phyloP scores from a whole-genome alignment of 92 coral and sea anemone genomes.

The Montipora capitata region DNA sequence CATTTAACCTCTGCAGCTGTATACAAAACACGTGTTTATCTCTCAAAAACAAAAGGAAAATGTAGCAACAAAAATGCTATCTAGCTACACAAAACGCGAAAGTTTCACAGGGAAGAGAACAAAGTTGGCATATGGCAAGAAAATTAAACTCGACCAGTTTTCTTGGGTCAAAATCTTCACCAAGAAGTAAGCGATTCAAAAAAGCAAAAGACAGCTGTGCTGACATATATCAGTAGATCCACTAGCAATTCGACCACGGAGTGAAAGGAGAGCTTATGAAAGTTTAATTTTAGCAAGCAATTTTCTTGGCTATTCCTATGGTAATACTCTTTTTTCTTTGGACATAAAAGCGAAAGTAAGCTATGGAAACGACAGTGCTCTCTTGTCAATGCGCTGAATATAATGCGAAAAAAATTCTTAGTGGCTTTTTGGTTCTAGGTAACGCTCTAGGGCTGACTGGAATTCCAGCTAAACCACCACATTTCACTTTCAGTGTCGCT shows the following conservation, averaged over 20 bases:
- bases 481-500: conserved; percentile 51
- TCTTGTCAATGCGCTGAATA: conserved; percentile 21
- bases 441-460: conserved; percentile 52
- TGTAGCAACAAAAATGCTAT: conserved; percentile 47
- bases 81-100: background rate
- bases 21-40: conserved; percentile 38
- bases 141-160: background rate
- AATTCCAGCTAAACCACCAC: conserved; percentile 61
- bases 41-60: background rate
- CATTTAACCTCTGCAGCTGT: conserved; percentile 49
- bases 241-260: conserved; percentile 51
- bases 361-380: conserved; percentile 44
- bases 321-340: background rate
- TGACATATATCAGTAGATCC: conserved; percentile 44
- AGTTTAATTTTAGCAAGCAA: conserved; percentile 74
- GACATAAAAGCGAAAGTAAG: conserved; percentile 1
- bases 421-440: conserved; percentile 44
- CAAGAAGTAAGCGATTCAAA: conserved; percentile 34
- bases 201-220: conserved; percentile 45
- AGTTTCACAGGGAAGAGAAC: background rate
- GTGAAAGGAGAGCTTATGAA: conserved; percentile 72
- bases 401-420: conserved; percentile 10
- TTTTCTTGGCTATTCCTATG: conserved; percentile 35
- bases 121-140: background rate
- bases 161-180: background rate